These are phyloP conservation scores for Papilio gigon DNA, from an alignment of 2,888 invertebrate genomes.

Conservation along the genomic window DNA sequence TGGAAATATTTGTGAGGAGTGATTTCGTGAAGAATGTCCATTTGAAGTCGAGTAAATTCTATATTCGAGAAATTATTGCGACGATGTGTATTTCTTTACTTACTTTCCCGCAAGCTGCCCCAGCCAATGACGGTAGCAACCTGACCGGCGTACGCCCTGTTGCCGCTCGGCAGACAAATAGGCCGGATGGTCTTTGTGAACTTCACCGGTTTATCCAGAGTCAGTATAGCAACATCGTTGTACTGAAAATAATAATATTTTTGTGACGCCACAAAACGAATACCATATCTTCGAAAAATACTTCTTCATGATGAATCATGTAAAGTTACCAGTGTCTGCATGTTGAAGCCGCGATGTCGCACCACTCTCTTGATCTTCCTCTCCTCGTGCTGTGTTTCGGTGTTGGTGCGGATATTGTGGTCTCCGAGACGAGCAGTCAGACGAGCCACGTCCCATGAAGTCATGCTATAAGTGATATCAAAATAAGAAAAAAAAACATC, in stretches of 20 bases:
- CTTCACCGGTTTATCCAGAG: slow-evolving; percentile 88
- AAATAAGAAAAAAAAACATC: not conserved
- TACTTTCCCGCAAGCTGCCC: slow-evolving; percentile 92
- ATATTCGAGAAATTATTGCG: not conserved
- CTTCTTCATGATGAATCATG: not conserved
- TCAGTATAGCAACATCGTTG: slow-evolving; percentile 92
- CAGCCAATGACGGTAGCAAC: slow-evolving; percentile 93
- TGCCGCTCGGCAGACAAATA: slow-evolving; percentile 87
- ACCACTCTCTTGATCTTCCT: slow-evolving; percentile 91
- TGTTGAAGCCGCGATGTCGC: slow-evolving; percentile 92
- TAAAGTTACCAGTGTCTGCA: slow-evolving; percentile 86
- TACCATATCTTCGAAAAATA: not conserved
- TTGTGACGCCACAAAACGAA: not conserved
- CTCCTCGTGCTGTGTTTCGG: slow-evolving; percentile 89
- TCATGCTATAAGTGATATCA: slow-evolving; percentile 84
- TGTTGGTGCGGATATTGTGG: slow-evolving; percentile 89
- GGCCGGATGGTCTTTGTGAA: slow-evolving; percentile 88
- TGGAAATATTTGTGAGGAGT: not conserved
- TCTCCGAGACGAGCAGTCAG: slow-evolving; percentile 91
- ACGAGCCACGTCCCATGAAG: slow-evolving; percentile 92
- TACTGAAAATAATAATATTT: slow-evolving; percentile 79
- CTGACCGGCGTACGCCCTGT: slow-evolving; percentile 85
- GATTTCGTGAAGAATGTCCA: not conserved
- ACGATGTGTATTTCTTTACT: slow-evolving; percentile 55
- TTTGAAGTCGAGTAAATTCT: not conserved